phyloP scores from a whole-genome alignment of 2,113 vertebrate genomes.

The Urocolius indicus region DNA sequence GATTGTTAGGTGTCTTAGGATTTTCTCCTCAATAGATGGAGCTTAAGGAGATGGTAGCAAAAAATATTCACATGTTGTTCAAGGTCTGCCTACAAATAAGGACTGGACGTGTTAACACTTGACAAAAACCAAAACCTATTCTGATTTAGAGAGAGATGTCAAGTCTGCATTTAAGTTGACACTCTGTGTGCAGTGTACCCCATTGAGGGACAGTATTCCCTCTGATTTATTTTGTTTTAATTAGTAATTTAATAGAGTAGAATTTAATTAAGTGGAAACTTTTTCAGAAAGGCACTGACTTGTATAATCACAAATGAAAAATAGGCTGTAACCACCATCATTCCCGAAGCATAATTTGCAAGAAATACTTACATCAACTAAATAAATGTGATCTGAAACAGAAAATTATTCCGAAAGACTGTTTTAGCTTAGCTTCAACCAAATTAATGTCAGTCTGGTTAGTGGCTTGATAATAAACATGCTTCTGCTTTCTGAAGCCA shows the following conservation, averaged over 20 bases:
- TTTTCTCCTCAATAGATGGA: neutral
- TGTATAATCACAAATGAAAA: neutral
- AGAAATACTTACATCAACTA: constrained; percentile 40
- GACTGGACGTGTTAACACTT: neutral
- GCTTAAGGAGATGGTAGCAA: neutral
- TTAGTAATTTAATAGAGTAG: neutral
- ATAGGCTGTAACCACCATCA: neutral
- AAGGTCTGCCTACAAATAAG: neutral
- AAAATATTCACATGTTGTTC: neutral
- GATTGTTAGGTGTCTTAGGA: neutral
- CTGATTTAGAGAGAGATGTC: neutral
- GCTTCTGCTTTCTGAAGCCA: constrained; percentile 68
- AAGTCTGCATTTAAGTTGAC: neutral
- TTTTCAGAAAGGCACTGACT: neutral
- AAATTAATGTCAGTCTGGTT: constrained; percentile 68
- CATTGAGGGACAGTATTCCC: neutral
- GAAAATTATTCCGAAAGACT: constrained; percentile 36
- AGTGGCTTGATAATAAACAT: constrained; percentile 69
- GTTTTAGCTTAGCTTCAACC: constrained; percentile 59
- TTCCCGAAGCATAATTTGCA: constrained; percentile 14
- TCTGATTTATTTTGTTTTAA: neutral
- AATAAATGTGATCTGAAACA: constrained; percentile 52
- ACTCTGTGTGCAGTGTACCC: neutral
- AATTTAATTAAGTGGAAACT: neutral
- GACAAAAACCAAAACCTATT: neutral